phyloP scores from a whole-genome alignment of 2,888 invertebrate genomes.

The Halocaridina rubra region DNA sequence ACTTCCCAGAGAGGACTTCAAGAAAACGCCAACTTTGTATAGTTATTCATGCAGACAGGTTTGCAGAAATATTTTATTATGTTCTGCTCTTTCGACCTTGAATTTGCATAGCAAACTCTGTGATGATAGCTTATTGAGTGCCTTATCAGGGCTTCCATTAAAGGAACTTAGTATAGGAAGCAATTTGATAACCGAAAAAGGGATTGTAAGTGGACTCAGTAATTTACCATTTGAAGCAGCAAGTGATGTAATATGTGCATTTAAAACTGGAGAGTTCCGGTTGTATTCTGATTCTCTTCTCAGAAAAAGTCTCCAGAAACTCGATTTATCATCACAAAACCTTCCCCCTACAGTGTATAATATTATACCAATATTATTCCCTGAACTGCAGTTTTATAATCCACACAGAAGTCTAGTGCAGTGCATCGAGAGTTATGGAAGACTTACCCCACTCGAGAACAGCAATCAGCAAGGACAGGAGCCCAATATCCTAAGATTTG shows the following conservation, averaged over 20 bases:
- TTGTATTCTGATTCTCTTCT: not conserved
- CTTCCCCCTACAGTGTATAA: conserved; percentile 9
- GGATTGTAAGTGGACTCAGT: conserved; percentile 12
- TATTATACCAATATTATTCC: conserved; percentile 1
- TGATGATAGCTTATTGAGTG: not conserved
- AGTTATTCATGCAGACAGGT: not conserved
- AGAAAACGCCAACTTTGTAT: not conserved
- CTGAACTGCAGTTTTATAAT: conserved; percentile 7
- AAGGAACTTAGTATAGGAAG: conserved; percentile 30
- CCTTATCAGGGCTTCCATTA: conserved; percentile 11
- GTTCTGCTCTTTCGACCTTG: not conserved
- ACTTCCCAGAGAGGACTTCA: conserved; percentile 11
- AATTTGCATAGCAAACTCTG: not conserved
- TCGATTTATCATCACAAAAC: conserved; percentile 6
- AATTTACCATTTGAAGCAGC: conserved; percentile 4
- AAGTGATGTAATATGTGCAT: not conserved
- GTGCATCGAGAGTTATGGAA: conserved; percentile 5
- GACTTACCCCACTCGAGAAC: not conserved
- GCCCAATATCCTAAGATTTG: not conserved
- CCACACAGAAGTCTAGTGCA: not conserved
- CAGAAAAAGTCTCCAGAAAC: conserved; percentile 16
- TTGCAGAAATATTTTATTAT: not conserved
- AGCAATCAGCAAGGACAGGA: not conserved
- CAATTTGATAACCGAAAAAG: conserved; percentile 10
- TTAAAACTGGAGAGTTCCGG: not conserved